These are phyloP conservation scores for Poeciliopsis gracilis DNA, from an alignment of 2,797 vertebrate genomes.

Conservation along the genomic window DNA sequence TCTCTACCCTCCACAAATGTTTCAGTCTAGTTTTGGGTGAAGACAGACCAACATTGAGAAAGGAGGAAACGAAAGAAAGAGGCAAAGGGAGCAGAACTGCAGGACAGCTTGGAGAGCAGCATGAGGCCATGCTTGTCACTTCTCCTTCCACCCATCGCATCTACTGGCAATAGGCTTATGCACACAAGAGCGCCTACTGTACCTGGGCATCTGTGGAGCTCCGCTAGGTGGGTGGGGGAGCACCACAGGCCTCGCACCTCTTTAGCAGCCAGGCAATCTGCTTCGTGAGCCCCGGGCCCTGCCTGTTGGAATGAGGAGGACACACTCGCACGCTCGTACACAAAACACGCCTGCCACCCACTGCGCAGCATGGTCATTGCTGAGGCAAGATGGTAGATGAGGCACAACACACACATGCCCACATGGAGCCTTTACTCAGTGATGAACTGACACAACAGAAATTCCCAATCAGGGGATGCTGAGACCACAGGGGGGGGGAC, in stretches of 20 bases:
- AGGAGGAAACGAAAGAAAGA: conserved; percentile 17
- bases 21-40: conserved; percentile 35
- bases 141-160: conserved; percentile 65
- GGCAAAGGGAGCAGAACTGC: conserved; percentile 59
- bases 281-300: conserved; percentile 56
- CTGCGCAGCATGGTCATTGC: conserved; percentile 50
- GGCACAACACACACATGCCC: conserved; percentile 55
- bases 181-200: conserved; percentile 63
- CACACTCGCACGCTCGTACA: conserved; percentile 11
- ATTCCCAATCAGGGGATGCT: conserved; percentile 12
- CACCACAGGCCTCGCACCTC: conserved; percentile 70
- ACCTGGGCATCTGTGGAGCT: conserved; percentile 80
- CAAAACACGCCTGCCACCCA: conserved; percentile 39
- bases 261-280: conserved; percentile 85
- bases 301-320: conserved; percentile 44
- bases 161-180: conserved; percentile 56
- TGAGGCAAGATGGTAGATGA: conserved; percentile 59
- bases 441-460: conserved; percentile 19
- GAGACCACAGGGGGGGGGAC: neutral
- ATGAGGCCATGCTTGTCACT: conserved; percentile 74
- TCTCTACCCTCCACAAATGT: conserved; percentile 16
- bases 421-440: conserved; percentile 25
- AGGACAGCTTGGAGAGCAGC: conserved; percentile 84
- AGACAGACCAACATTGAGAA: conserved; percentile 4
- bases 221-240: conserved; percentile 58